Conservation (phyloP, 2,888 invertebrate genomes). For the Drosophila diplacantha region DNA sequence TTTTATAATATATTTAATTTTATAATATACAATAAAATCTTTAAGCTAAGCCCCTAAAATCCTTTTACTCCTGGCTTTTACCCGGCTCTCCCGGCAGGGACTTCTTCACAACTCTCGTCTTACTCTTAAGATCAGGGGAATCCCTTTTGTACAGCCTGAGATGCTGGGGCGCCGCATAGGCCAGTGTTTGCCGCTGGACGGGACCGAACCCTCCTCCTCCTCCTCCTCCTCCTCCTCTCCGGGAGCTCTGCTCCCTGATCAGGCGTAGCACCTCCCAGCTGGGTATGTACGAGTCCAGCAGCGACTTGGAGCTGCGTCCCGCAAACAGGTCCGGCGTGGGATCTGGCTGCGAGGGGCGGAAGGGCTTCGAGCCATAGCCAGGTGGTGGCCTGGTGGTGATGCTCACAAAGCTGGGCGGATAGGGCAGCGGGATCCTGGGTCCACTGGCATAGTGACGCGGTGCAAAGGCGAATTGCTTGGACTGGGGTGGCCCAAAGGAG, state of each 20-base stretch:
- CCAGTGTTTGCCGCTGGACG: slow-evolving; percentile 52
- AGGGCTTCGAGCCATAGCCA: slow-evolving; percentile 42
- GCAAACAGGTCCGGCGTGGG: slow-evolving; percentile 70
- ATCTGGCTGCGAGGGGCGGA: slow-evolving; percentile 54
- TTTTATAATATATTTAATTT: slow-evolving; percentile 1
- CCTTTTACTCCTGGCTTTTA: not conserved
- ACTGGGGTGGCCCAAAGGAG: slow-evolving; percentile 46
- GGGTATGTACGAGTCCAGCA: slow-evolving; percentile 82
- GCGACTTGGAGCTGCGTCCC: slow-evolving; percentile 78
- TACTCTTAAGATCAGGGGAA: slow-evolving; percentile 18
- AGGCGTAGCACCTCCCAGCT: slow-evolving; percentile 78
- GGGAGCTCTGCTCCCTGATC: slow-evolving; percentile 52
- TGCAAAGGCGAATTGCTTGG: slow-evolving; percentile 74
- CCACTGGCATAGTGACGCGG: slow-evolving; percentile 48
- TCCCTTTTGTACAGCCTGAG: slow-evolving; percentile 57
- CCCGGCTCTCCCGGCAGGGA: slow-evolving; percentile 35
- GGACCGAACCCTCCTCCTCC: slow-evolving; percentile 7
- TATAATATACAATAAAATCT: not conserved
- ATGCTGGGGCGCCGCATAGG: slow-evolving; percentile 47
- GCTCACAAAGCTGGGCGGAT: slow-evolving; percentile 75
- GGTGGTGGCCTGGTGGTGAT: slow-evolving; percentile 63
- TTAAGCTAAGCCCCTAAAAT: not conserved
- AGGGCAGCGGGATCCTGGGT: slow-evolving; percentile 63
- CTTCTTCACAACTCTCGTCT: slow-evolving; percentile 52
- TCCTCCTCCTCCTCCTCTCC: not conserved